phyloP scores from a whole-genome alignment of 2,797 vertebrate species.

The Cyclopterus lumpus region DNA sequence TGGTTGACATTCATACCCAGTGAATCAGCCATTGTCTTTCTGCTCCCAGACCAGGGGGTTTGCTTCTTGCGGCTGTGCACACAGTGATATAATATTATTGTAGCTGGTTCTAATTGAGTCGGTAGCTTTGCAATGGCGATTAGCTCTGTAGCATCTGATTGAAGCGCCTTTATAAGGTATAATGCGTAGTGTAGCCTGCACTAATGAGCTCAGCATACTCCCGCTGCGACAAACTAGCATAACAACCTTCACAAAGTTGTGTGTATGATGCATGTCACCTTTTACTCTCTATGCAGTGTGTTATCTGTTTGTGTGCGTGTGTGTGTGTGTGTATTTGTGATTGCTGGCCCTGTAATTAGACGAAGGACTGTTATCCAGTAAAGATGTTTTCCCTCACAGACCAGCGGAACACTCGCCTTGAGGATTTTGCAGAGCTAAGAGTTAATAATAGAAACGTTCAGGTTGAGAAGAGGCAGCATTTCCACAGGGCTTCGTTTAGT shows the following conservation, averaged over 20 bases:
- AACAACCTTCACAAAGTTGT: conserved; percentile 9
- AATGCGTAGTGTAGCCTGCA: conserved; percentile 26
- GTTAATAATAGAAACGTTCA: conserved; percentile 90
- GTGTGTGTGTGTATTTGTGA: conserved; percentile 47
- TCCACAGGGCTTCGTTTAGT: conserved; percentile 80
- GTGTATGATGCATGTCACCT: conserved; percentile 20
- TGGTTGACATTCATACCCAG: conserved; percentile 30
- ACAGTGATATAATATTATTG: conserved; percentile 32
- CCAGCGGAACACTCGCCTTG: conserved; percentile 78
- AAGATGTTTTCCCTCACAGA: conserved; percentile 89
- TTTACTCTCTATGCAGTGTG: conserved; percentile 15
- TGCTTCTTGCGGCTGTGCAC: conserved; percentile 33
- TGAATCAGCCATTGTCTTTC: conserved; percentile 32
- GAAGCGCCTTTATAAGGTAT: conserved; percentile 38
- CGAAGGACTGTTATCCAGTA: conserved; percentile 83
- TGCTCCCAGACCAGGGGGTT: conserved; percentile 24
- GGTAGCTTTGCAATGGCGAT: conserved; percentile 30
- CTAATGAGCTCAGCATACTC: conserved; percentile 59
- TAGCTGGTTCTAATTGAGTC: conserved; percentile 41
- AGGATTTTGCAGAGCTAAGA: conserved; percentile 81
- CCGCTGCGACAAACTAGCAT: conserved; percentile 8
- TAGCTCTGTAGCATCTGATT: conserved; percentile 26
- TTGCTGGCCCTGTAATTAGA: conserved; percentile 84
- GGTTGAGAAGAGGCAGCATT: conserved; percentile 83
- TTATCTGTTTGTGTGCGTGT: conserved; percentile 13